Percentiles rank a stretch among this genome's conserved stretches.
Evolutionary conservation across 2,113 vertebrate species (phyloP).

Genomic region (Picathartes gymnocephalus): DNA sequence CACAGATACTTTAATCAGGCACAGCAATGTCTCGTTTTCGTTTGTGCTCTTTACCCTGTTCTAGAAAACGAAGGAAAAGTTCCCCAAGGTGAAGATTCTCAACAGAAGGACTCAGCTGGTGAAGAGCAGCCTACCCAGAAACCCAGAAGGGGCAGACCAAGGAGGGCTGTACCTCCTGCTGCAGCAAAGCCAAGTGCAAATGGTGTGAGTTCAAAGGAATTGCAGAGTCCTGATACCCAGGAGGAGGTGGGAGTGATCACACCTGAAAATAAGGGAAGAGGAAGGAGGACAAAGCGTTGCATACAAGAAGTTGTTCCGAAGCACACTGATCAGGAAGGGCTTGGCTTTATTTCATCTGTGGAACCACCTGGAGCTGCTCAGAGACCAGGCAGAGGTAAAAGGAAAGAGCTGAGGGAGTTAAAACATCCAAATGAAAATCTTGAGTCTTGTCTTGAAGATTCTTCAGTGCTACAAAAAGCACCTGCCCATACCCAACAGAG

Average conservation of each 20-base stretch:
- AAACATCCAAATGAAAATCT: background rate
- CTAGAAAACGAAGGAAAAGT: background rate
- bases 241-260: background rate
- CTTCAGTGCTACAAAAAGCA: background rate
- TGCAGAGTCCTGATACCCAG: background rate
- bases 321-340: background rate
- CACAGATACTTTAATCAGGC: background rate
- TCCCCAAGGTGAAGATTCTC: background rate
- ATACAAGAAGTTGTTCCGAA: background rate
- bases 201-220: background rate
- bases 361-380: background rate
- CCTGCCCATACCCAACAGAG: background rate
- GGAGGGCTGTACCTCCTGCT: background rate
- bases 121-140: background rate
- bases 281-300: background rate
- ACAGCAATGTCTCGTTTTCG: background rate
- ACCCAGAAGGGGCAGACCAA: background rate
- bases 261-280: background rate
- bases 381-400: conserved; percentile 12
- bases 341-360: background rate
- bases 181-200: background rate
- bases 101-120: background rate
- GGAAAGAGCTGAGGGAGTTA: background rate
- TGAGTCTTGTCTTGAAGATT: background rate
- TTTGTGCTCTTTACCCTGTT: background rate